These are phyloP conservation scores for Danio aesculapii DNA, from an alignment of 2,797 vertebrate genomes.

Conservation along the genomic window DNA sequence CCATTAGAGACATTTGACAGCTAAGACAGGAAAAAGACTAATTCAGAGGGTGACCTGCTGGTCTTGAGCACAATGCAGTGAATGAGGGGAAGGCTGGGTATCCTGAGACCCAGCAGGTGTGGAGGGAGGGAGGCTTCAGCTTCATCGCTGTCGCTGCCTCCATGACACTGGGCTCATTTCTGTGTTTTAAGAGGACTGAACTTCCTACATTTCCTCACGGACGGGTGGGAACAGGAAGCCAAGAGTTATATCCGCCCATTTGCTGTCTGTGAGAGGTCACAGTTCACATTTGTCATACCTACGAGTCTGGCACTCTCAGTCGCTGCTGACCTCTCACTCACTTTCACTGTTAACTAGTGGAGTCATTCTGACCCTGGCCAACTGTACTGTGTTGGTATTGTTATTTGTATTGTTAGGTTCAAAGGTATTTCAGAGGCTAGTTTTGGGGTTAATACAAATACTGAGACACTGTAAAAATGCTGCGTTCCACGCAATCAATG, in stretches of 20 bases:
- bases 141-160: conserved; percentile 42
- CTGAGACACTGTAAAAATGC: too few species aligned
- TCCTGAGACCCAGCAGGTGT: conserved; percentile 72
- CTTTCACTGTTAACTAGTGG: conserved; percentile 18
- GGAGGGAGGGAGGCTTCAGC: conserved; percentile 47
- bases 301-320: conserved; percentile 60
- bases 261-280: conserved; percentile 62
- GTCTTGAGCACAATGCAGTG: conserved; percentile 49
- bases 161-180: conserved; percentile 38
- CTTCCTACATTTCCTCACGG: conserved; percentile 75
- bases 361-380: too few species aligned
- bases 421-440: too few species aligned
- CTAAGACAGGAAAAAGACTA: conserved; percentile 47
- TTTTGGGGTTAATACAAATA: too few species aligned
- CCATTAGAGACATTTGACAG: conserved; percentile 10
- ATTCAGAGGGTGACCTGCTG: conserved; percentile 39
- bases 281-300: conserved; percentile 69
- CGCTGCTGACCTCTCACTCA: conserved; percentile 56
- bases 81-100: conserved; percentile 51
- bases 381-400: too few species aligned
- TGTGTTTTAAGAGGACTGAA: conserved; percentile 60
- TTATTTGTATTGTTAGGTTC: too few species aligned
- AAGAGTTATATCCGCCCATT: conserved; percentile 69
- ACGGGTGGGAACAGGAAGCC: conserved; percentile 75
- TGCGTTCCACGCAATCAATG: too few species aligned